A percentile compares a stretch with the other conserved stretches of the same genome.
These are phyloP conservation scores for Heliopora coerulea DNA, from an alignment of 92 coral and sea anemone genomes.

Conservation along the genomic window DNA sequence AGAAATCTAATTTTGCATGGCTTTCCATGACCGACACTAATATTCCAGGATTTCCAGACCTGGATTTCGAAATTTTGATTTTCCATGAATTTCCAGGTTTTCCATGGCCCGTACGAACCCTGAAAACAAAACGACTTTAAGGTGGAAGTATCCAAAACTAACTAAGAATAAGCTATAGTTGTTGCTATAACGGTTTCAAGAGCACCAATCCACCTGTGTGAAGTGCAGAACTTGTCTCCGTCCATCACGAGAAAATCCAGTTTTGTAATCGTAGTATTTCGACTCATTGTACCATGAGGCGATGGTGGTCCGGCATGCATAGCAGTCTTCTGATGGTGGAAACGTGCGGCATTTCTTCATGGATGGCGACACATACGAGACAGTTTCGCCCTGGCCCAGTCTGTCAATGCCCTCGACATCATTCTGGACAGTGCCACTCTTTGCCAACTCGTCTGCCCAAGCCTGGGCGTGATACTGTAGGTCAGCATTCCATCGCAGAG, in stretches of 20 bases:
- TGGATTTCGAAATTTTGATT: too few species aligned
- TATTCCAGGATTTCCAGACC: too few species aligned
- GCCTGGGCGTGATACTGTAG: conserved; percentile 11
- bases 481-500: conserved; percentile 21
- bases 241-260: conserved; percentile 27
- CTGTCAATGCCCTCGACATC: neutral
- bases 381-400: conserved; percentile 23
- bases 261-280: conserved; percentile 5
- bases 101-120: too few species aligned
- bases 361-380: conserved; percentile 5
- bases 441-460: conserved; percentile 14
- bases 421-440: neutral
- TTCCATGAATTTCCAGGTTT: too few species aligned
- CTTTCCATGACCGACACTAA: too few species aligned
- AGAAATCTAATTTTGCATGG: too few species aligned
- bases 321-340: conserved; percentile 32
- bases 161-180: too few species aligned
- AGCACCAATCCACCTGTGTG: too few species aligned
- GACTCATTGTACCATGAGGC: conserved; percentile 36
- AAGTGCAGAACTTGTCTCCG: conserved; percentile 15
- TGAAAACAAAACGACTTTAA: too few species aligned
- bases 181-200: too few species aligned
- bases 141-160: too few species aligned
- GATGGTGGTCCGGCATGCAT: conserved; percentile 26
- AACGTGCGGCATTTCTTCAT: conserved; percentile 6